A percentile compares a stretch with the other conserved stretches of the same genome.
These are phyloP conservation scores for Sinella curviseta DNA, from an alignment of 1,140 invertebrate genomes.

Conservation along the genomic window DNA sequence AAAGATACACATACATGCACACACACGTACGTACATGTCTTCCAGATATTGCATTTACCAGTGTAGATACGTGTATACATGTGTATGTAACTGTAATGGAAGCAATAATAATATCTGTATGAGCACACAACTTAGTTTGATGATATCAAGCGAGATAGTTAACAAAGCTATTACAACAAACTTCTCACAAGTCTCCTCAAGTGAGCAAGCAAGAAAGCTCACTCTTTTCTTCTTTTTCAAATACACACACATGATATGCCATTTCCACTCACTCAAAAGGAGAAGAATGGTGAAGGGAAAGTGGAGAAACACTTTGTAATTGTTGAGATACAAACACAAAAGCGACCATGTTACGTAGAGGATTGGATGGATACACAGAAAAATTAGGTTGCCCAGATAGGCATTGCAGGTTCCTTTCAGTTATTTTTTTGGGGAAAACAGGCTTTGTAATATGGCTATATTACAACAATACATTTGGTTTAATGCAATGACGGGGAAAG, in stretches of 20 bases:
- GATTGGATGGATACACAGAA: too few species aligned
- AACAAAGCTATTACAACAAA: conserved; percentile 24
- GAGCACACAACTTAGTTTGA: background rate
- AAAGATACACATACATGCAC: conserved; percentile 13
- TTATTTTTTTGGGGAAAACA: too few species aligned
- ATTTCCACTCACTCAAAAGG: background rate
- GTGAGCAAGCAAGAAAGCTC: background rate
- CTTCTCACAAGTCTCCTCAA: background rate
- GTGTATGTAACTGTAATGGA: too few species aligned
- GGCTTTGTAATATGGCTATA: too few species aligned
- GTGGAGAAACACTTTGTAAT: too few species aligned
- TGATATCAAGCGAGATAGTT: conserved; percentile 8
- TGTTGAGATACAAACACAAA: too few species aligned
- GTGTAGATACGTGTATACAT: background rate
- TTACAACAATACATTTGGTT: background rate
- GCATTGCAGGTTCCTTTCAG: too few species aligned
- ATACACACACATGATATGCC: background rate
- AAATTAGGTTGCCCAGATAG: too few species aligned
- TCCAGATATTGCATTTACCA: background rate
- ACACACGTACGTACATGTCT: background rate
- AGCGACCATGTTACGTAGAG: too few species aligned
- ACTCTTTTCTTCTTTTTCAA: background rate
- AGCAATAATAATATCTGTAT: too few species aligned
- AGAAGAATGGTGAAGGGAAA: background rate
- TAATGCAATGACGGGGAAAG: too few species aligned